phyloP scores from a whole-genome alignment of 2,113 vertebrate genomes.

The human (Homo sapiens) region DNA sequence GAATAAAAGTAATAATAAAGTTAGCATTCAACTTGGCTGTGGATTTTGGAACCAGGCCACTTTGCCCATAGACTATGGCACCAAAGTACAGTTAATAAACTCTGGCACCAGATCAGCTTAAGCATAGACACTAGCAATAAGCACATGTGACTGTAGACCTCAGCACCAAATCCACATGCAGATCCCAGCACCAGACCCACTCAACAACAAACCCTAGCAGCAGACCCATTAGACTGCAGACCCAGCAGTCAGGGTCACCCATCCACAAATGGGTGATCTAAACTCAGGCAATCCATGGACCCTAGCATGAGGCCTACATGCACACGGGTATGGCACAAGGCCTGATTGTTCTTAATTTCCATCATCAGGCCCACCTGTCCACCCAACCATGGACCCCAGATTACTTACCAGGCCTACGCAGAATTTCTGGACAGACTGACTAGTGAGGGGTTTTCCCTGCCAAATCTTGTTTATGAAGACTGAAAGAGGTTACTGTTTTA shows the following conservation, averaged over 20 bases:
- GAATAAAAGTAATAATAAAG: neutral
- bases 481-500: neutral
- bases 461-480: neutral
- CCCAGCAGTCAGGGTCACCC: too few species aligned
- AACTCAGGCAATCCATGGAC: too few species aligned
- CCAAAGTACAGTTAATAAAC: neutral
- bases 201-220: neutral
- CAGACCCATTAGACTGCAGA: neutral
- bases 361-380: neutral
- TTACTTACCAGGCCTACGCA: accelerated
- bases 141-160: accelerated
- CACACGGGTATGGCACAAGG: accelerated
- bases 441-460: neutral
- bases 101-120: neutral
- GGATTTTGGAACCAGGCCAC: neutral
- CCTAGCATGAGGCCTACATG: neutral
- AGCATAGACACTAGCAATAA: accelerated
- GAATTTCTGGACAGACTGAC: neutral
- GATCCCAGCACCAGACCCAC: accelerated
- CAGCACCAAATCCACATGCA: neutral
- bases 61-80: accelerated
- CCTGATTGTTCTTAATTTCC: accelerated
- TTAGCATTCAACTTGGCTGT: neutral
- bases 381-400: too few species aligned
- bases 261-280: neutral